These are phyloP conservation scores for Dasypogon diadema DNA, from an alignment of 2,888 invertebrate species.

Conservation along the genomic window DNA sequence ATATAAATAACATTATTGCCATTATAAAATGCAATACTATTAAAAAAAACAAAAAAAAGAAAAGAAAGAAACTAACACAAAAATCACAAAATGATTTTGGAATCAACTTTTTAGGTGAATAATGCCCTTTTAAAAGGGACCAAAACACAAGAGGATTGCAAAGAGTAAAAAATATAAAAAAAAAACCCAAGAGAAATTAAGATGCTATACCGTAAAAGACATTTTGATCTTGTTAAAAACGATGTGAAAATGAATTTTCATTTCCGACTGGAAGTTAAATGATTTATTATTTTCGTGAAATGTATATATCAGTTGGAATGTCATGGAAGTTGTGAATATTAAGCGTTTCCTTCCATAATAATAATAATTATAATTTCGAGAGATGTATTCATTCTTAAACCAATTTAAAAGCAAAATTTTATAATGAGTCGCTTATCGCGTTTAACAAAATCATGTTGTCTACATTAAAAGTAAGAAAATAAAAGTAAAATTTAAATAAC, in stretches of 20 bases:
- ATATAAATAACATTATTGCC: not conserved
- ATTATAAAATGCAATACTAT: not conserved
- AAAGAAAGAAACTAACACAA: not conserved
- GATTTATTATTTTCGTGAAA: not conserved
- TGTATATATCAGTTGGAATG: constrained; percentile 33
- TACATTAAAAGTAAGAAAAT: constrained; percentile 9
- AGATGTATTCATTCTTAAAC: no score
- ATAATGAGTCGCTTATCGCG: not conserved
- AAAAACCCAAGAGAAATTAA: constrained; percentile 46
- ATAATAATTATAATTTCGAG: no score
- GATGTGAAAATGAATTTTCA: not conserved
- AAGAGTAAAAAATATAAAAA: not conserved
- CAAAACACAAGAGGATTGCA: not conserved
- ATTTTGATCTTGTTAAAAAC: constrained; percentile 13
- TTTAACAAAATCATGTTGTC: constrained; percentile 26
- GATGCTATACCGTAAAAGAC: not conserved
- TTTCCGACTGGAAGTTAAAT: not conserved
- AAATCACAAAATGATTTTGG: constrained; percentile 40
- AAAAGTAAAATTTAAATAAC: constrained; percentile 10
- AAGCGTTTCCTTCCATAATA: not conserved
- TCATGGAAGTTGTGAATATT: constrained; percentile 45
- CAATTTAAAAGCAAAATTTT: no score
- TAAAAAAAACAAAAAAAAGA: not conserved
- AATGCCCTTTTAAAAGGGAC: constrained; percentile 27
- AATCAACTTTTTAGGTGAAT: constrained; percentile 22